Base-by-base conservation (phyloP, 2,113 vertebrate genomes). In the Tapirus terrestris region DNA sequence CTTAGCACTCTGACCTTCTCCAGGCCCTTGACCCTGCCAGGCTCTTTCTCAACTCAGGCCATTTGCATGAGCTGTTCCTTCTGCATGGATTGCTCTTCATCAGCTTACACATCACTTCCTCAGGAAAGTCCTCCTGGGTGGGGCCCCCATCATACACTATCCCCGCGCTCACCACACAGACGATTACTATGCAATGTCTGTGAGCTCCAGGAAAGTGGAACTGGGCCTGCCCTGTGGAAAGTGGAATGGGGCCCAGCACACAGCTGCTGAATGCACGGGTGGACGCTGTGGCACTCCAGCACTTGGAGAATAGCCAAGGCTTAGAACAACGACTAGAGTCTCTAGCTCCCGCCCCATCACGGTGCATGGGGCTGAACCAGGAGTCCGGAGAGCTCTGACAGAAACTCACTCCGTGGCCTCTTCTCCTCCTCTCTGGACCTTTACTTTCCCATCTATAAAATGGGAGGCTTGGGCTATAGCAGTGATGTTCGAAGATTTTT, bases 31-130 rank as follows among this genome's bases (percentile, higher is more conserved):
- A 84, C 45, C 9, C 0, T 27, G 39, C 31, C 11, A 53, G 29
- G 29, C 29, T 68, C 13, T 65, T 18, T 36, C 94, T 36, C 48
- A 7, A 7, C 58, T 51, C 51, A 53, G 23, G 43, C 20, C 31
- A 90, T 53, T 67, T 75, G 85, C 80, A 75, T 31, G 25, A 51
- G 27, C 25, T 95, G 72, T 73, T 95, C 51, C 21, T 36, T 95
- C 72, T 36, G 53, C 94, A 27, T 8, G 12, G 45, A 43, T 3
- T 67, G 70, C 31, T 67, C 25, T 89, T 83, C 11, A 11, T 58
- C 48, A 58, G 85, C 58, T 75, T 36, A 81, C 25, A 33, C 51
- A 12, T 48, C 79, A 86, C 81, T 68, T 90, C 85, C 89, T 72
- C 0, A 1, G 72, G 89, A 43, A 89, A 89, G 36, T 61, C 89